Conservation (phyloP, 2,797 vertebrate species). For the Pyrocephalus nanus region DNA sequence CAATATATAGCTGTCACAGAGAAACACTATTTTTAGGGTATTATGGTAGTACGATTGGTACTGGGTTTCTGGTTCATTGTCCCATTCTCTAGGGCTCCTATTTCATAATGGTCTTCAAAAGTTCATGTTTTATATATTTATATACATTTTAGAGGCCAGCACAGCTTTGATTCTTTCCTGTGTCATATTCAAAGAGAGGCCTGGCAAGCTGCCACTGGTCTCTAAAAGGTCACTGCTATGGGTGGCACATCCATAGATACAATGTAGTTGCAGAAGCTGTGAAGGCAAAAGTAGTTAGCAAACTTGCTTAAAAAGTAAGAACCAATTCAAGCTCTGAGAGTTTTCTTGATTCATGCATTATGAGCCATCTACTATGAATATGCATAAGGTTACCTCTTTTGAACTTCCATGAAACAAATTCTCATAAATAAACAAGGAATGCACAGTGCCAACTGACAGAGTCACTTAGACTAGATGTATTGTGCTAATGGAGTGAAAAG, state of each 20-base stretch:
- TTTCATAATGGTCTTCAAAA: conserved; percentile 8
- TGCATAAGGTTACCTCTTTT: conserved; percentile 82
- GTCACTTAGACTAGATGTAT: conserved; percentile 78
- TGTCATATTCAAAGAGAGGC: not conserved
- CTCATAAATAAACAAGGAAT: conserved; percentile 87
- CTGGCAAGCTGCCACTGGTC: not conserved
- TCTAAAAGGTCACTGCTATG: not conserved
- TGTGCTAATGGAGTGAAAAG: conserved; percentile 84
- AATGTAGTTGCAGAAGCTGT: not conserved
- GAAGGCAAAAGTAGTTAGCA: conserved; percentile 6
- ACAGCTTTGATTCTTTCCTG: conserved; percentile 17
- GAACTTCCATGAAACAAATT: conserved; percentile 83
- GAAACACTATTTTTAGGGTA: conserved; percentile 63
- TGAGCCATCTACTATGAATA: conserved; percentile 77
- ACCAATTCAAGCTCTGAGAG: conserved; percentile 51
- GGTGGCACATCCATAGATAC: not conserved
- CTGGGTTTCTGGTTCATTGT: conserved; percentile 31
- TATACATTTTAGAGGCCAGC: not conserved
- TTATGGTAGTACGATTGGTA: not conserved
- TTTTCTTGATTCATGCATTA: conserved; percentile 76
- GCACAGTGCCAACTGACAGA: conserved; percentile 78
- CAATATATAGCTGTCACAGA: conserved; percentile 61
- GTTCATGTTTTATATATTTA: not conserved
- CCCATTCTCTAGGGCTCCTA: conserved; percentile 6
- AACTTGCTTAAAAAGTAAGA: conserved; percentile 49